Evolutionary conservation across 2,888 invertebrate genomes (phyloP).

Genomic region (Plutella xylostella): DNA sequence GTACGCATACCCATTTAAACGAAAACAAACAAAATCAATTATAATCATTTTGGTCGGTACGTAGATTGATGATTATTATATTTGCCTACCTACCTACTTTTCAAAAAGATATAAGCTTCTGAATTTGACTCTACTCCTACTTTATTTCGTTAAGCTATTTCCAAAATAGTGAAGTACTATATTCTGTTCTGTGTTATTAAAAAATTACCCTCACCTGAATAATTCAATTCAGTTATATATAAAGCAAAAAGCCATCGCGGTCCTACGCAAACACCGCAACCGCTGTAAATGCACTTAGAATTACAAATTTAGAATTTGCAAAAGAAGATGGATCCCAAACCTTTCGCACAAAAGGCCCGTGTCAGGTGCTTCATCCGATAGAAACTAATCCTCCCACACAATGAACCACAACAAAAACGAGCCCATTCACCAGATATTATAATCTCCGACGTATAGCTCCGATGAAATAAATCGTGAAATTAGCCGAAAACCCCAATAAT

Average conservation of each 20-base stretch:
- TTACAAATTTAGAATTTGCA: constrained; percentile 22
- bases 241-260: constrained; percentile 11
- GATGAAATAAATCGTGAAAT: constrained; percentile 32
- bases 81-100: no score
- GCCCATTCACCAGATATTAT: constrained; percentile 46
- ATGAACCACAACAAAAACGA: constrained; percentile 37
- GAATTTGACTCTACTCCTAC: no score
- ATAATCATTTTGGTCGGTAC: no score
- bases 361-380: constrained; percentile 62
- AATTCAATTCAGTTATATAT: constrained; percentile 3
- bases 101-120: no score
- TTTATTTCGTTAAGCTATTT: no score
- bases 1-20: no score
- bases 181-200: no score
- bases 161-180: no score
- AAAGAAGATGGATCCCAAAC: constrained; percentile 39
- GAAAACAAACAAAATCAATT: no score
- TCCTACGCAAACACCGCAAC: constrained; percentile 48
- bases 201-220: no score
- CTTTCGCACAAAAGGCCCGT: constrained; percentile 40
- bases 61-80: no score
- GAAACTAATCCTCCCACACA: constrained; percentile 47
- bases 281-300: constrained; percentile 24
- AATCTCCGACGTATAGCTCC: constrained; percentile 47
- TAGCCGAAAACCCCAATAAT: constrained; percentile 32